These are phyloP conservation scores for Rhizomys pruinosus DNA, from an alignment of 2,113 vertebrate species.

Conservation along the genomic window DNA sequence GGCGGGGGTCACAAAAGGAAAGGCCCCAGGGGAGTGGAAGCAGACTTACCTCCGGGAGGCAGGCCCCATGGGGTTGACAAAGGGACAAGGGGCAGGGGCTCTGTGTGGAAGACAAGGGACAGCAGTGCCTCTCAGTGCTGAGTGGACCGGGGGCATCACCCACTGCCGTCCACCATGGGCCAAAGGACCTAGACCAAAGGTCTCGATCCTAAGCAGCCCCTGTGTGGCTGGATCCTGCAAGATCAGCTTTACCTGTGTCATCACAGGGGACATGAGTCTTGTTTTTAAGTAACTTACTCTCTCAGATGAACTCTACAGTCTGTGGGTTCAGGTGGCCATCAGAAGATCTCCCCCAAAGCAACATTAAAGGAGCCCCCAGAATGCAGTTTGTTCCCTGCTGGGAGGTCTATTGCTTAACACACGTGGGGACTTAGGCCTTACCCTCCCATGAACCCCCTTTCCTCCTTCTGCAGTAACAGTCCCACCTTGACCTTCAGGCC, in stretches of 20 bases:
- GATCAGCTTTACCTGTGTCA: neutral
- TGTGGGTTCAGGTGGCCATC: neutral
- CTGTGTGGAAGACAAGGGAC: too few relatives aligned
- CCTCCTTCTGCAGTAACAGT: neutral
- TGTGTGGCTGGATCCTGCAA: neutral
- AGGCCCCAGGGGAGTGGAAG: neutral
- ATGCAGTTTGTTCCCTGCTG: neutral
- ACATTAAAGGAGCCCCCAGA: neutral
- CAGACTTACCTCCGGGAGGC: neutral
- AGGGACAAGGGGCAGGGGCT: neutral
- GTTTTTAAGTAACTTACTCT: accelerated
- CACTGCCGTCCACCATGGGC: too few relatives aligned
- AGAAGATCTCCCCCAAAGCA: neutral
- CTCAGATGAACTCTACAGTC: too few relatives aligned
- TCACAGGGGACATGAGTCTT: neutral
- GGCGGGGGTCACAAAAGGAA: neutral
- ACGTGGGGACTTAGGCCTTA: accelerated
- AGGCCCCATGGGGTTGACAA: neutral
- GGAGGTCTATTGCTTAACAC: neutral
- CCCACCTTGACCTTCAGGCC: too few relatives aligned
- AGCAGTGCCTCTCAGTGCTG: accelerated
- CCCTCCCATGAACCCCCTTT: accelerated
- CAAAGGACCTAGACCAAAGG: too few relatives aligned
- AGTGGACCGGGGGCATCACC: too few relatives aligned
- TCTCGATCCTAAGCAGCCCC: too few relatives aligned